phyloP scores from a whole-genome alignment of 1,140 invertebrate genomes.

The Apis florea region DNA sequence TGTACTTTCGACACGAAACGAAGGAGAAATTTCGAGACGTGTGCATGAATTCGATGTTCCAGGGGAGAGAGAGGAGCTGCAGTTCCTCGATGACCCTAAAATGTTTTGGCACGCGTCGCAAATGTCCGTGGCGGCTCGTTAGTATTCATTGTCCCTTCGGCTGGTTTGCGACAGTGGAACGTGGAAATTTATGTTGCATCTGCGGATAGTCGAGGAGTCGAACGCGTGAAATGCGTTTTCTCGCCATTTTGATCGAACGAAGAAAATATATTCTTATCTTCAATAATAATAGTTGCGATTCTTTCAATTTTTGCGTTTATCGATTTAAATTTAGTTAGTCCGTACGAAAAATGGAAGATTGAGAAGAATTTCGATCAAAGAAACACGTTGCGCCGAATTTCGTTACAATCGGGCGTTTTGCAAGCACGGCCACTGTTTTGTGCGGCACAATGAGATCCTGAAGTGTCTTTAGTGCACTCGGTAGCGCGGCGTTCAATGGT shows the following conservation, averaged over 20 bases:
- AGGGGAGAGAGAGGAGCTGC: slow-evolving; percentile 16
- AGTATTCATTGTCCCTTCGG: slow-evolving; percentile 63
- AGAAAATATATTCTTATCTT: no score
- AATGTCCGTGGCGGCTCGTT: slow-evolving; percentile 56
- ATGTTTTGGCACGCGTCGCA: slow-evolving; percentile 69
- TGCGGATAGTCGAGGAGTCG: slow-evolving; percentile 24
- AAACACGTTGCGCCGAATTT: slow-evolving; percentile 57
- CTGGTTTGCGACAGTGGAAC: background rate
- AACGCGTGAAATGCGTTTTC: background rate
- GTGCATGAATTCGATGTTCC: slow-evolving; percentile 18
- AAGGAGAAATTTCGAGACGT: no score
- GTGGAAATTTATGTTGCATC: slow-evolving; percentile 59
- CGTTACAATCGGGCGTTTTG: slow-evolving; percentile 69
- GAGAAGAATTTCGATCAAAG: background rate
- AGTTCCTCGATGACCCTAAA: slow-evolving; percentile 47
- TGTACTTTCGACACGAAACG: no score
- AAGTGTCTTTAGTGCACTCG: slow-evolving; percentile 75
- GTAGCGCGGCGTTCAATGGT: slow-evolving; percentile 73
- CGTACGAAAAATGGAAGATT: no score
- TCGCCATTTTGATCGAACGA: no score
- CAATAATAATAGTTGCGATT: no score
- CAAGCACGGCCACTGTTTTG: slow-evolving; percentile 48
- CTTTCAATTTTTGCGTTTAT: no score
- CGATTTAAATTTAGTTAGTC: no score
- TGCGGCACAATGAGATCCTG: slow-evolving; percentile 67